Evolutionary conservation across 2,113 vertebrate genomes (phyloP), one percentile per base, ranked within the genome.

Genomic region (Odocoileus virginianus): DNA sequence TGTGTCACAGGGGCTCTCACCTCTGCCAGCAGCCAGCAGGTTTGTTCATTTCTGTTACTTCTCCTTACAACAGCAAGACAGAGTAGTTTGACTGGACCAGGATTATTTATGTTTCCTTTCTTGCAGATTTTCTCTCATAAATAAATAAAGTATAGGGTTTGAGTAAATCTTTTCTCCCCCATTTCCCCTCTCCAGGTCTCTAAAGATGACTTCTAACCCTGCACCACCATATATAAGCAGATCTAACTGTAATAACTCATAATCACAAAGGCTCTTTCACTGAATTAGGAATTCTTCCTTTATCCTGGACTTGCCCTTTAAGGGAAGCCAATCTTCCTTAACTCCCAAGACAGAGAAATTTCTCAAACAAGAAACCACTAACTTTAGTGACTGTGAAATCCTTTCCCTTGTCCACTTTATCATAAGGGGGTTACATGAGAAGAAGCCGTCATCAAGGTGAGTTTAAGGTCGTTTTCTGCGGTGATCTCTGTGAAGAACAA

Each of bases 361-460:
- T 78, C 76, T 82, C n/a, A 79, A 64, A 76, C 3, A 45, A 45
- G 27, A 86, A 67, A 40, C 5, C 13, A n/a, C 19, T 25, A 21
- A 8, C 21, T 78, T 89, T 11, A 83, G 6, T 58, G 6, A 82
- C 60, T 89, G 50, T 52, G 45, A 61, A 36, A 55, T 30, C 15
- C 6, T 60, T 82, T 45, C 4, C 33, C 2, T 13, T 40, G 2
- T 33, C 14, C 0, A n/a, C 6, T 87, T 86, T 15, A n/a, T 16
- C 91, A 10, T 28, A 71, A 95, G 14, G 1, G 28, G 10, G 3
- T 57, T 0, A 12, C 33, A 14, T 25, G 27, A 15, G 43, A 76
- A 74, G 27, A 58, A 21, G 5, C 2, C 82, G 1, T 21, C 30
- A 15, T 58, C 10, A 23, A 2, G 15, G 6, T 1, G 3, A 60